These are phyloP conservation scores for Epicauta chinensis DNA, from an alignment of 1,140 invertebrate species.

Conservation along the genomic window DNA sequence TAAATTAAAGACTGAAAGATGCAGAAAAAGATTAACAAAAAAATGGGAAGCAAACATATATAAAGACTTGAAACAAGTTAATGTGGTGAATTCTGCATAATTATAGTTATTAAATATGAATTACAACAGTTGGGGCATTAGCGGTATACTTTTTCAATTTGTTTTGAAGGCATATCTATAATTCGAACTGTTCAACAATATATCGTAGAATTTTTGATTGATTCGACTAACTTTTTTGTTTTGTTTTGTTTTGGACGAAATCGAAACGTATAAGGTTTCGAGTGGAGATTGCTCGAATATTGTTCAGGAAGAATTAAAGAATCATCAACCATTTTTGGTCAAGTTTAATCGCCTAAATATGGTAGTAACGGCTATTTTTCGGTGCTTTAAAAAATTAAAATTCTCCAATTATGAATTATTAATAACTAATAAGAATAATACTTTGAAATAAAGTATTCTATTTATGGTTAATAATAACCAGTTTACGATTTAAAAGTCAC, in stretches of 20 bases:
- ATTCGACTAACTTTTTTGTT: no score
- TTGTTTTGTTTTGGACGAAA: no score
- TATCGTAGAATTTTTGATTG: no score
- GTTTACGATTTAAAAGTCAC: no score
- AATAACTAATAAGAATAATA: slow-evolving; percentile 4
- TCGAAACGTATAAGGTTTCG: no score
- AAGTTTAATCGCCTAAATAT: slow-evolving; percentile 1
- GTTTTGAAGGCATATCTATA: no score
- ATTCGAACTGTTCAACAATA: no score
- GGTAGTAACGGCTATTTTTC: slow-evolving; percentile 1
- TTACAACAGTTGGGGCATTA: not conserved
- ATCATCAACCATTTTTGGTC: slow-evolving; percentile 3
- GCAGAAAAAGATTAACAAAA: no score
- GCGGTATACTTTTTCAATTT: slow-evolving; percentile 8
- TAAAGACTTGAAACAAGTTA: slow-evolving; percentile 1
- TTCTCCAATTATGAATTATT: slow-evolving; percentile 4
- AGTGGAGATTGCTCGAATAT: not conserved
- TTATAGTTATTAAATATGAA: slow-evolving; percentile 7
- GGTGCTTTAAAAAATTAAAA: not conserved
- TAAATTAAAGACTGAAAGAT: slow-evolving; percentile 1
- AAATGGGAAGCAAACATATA: not conserved
- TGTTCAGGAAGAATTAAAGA: not conserved
- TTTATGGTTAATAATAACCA: no score
- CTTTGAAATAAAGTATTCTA: no score
- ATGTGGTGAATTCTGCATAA: slow-evolving; percentile 6